These are phyloP conservation scores for Xiphorhynchus elegans DNA, from an alignment of 2,113 vertebrate genomes.

Conservation along the genomic window DNA sequence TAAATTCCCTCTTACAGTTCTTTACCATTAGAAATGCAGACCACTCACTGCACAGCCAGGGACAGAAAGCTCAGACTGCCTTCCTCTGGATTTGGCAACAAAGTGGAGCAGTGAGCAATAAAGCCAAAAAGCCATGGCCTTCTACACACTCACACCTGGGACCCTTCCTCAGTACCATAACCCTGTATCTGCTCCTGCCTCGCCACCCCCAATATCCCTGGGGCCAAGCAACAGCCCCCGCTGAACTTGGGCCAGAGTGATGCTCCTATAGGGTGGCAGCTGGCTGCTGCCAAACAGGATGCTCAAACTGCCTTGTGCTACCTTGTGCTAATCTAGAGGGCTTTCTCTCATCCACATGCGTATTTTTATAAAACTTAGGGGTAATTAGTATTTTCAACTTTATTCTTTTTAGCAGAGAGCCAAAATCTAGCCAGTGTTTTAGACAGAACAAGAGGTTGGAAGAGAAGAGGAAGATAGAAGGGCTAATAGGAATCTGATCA, in stretches of 20 bases:
- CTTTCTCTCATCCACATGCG: not conserved
- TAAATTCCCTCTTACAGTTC: not conserved
- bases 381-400: not conserved
- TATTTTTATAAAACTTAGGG: not conserved
- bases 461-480: not conserved
- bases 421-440: not conserved
- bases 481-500: not conserved
- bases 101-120: not conserved
- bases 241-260: not conserved
- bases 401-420: not conserved
- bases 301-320: not conserved
- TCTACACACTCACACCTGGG: not conserved
- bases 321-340: not conserved
- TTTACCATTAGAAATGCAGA: not conserved
- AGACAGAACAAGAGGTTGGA: not conserved
- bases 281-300: not conserved
- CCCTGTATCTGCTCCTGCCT: not conserved
- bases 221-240: fast-evolving
- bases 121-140: not conserved
- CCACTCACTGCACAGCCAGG: not conserved
- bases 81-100: not conserved
- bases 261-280: fast-evolving
- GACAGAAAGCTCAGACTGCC: not conserved
- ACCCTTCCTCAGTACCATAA: not conserved
- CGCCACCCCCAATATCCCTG: fast-evolving